Base-by-base conservation (phyloP, 1,140 invertebrate genomes). In the Panulirus ornatus region DNA sequence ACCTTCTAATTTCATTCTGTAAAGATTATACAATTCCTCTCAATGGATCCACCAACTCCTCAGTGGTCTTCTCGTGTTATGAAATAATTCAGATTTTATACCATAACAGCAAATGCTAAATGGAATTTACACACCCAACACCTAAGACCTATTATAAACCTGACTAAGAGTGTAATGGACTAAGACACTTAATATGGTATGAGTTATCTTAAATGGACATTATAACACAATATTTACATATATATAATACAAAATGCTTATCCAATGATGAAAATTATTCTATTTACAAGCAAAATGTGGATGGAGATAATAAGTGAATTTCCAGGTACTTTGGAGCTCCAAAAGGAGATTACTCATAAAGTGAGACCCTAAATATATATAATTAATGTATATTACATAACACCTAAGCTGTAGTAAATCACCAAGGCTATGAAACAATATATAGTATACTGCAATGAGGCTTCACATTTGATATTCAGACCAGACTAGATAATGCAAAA, bases 101-200 rank as follows among this genome's bases (percentile, higher is more conserved):
- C 16, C 16, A 5, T 58, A 58, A 58, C 54, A 58, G 19, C 3
- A 2, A 14, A 3, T 3, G 11, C 40, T 63, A n/a, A 42, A 78
- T 63, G 51, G 75, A 88, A 88, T 75, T n/a, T n/a, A 66, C 14
- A 54, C 40, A 75, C n/a, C 22, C 27, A 85, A 51, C 27, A 75
- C 83, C 40, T 70, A 71, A n/a, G 42, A 30, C 42, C 44, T 85
- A 73, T 73, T 42, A 47, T 85, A 75, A 66, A 66, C 58, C 30
- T 66, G 66, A 63, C 38, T 84, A 51, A 79, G n/a, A 44, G 54
- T 88, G 40, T 47, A 88, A 88, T 88, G 73, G 75, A 79, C 73
- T 88, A 88, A 88, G 85, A 88, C 85, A 88, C 85, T 88, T 70
- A 88, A 79, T 42, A 81, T 81, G 85, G 85, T 88, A 79, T 88